Evolutionary conservation across 1,140 invertebrate genomes (phyloP).

Genomic region (Drosophila willistoni): DNA sequence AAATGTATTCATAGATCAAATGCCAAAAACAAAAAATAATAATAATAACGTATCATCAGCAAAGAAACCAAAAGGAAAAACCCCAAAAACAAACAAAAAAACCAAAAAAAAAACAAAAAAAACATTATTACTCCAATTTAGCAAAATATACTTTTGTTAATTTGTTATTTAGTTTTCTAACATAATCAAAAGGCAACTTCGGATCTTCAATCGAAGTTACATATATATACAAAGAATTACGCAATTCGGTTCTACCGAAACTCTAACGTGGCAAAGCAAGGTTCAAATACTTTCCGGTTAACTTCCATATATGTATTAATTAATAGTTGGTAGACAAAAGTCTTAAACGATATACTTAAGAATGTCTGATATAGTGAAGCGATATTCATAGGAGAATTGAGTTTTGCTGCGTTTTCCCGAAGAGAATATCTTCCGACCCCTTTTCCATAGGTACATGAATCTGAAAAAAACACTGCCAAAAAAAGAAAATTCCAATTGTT

Average conservation of each 20-base stretch:
- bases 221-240: neutral
- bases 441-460: neutral
- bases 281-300: too few relatives aligned
- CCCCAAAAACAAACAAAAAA: neutral
- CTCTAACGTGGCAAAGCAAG: neutral
- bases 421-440: too few relatives aligned
- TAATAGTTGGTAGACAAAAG: too few relatives aligned
- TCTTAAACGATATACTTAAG: too few relatives aligned
- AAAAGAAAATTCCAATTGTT: constrained; percentile 5
- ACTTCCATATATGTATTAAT: too few relatives aligned
- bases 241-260: neutral
- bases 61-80: neutral
- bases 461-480: constrained; percentile 33
- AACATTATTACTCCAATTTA: neutral
- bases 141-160: constrained; percentile 13
- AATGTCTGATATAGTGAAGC: too few relatives aligned
- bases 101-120: neutral
- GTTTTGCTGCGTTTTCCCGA: neutral
- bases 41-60: neutral
- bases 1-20: constrained; percentile 1
- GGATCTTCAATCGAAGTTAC: neutral
- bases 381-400: neutral
- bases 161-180: constrained; percentile 13
- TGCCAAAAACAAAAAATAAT: neutral
- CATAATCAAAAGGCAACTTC: neutral